A percentile compares a stretch with the other conserved stretches of the same genome.
These are phyloP conservation scores for Cerceris ruficornis DNA, from an alignment of 2,888 invertebrate species.

Conservation along the genomic window DNA sequence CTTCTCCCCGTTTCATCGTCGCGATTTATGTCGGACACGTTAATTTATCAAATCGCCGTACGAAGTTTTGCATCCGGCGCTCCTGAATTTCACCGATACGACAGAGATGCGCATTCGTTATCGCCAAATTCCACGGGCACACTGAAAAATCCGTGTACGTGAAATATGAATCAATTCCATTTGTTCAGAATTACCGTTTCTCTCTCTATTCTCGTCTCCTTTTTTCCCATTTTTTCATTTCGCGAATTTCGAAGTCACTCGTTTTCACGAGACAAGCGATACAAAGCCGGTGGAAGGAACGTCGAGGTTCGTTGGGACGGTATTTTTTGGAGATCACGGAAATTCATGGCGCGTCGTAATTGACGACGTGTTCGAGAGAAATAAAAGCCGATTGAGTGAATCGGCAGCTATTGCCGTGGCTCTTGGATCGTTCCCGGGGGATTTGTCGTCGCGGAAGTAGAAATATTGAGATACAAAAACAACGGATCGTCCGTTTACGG, in stretches of 20 bases:
- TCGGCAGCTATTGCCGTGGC: slow-evolving; percentile 22
- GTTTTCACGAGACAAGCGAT: no score
- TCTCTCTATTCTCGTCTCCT: no score
- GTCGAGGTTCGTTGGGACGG: not conserved
- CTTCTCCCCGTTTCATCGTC: not conserved
- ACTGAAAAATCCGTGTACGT: not conserved
- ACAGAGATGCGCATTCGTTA: not conserved
- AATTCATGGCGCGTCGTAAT: slow-evolving; percentile 41
- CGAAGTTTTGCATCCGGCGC: not conserved
- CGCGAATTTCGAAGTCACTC: not conserved
- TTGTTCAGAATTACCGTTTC: no score
- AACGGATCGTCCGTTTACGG: slow-evolving; percentile 17
- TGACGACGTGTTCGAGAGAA: slow-evolving; percentile 29
- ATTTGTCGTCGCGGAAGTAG: slow-evolving; percentile 22
- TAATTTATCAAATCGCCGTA: slow-evolving; percentile 26
- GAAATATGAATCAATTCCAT: slow-evolving; percentile 30
- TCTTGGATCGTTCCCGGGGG: slow-evolving; percentile 6
- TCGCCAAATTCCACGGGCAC: slow-evolving; percentile 3
- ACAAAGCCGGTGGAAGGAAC: not conserved
- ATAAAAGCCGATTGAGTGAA: slow-evolving; percentile 35
- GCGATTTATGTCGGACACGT: slow-evolving; percentile 13
- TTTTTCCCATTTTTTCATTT: no score
- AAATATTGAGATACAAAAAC: slow-evolving; percentile 14
- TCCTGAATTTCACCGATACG: slow-evolving; percentile 3
- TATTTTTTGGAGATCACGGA: slow-evolving; percentile 6